Percentiles rank a stretch among this genome's conserved stretches.
Evolutionary conservation across 2,888 invertebrate species (phyloP).

Genomic region (Octodonta nipae): DNA sequence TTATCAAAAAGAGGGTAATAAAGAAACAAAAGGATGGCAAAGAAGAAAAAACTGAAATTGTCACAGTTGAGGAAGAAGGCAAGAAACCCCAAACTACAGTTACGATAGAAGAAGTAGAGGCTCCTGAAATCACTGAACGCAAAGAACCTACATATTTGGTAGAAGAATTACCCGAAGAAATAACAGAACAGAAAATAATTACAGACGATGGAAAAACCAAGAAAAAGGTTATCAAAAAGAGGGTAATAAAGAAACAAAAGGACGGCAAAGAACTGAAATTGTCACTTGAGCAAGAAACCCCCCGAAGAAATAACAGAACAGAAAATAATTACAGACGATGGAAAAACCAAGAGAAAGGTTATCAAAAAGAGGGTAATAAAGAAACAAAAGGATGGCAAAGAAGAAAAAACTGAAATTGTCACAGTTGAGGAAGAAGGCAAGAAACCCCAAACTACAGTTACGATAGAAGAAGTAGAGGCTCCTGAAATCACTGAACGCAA

Average conservation of each 20-base stretch:
- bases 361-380: conserved; percentile 28
- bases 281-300: no score
- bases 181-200: no score
- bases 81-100: conserved; percentile 24
- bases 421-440: conserved; percentile 28
- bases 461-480: conserved; percentile 18
- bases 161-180: no score
- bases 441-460: conserved; percentile 29
- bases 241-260: no score
- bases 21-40: conserved; percentile 32
- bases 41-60: conserved; percentile 32
- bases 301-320: conserved; percentile 21
- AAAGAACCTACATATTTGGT: conserved; percentile 16
- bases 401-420: conserved; percentile 33
- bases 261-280: no score
- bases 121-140: conserved; percentile 22
- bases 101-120: conserved; percentile 19
- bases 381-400: conserved; percentile 31
- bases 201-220: no score
- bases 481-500: conserved; percentile 21
- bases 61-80: conserved; percentile 31
- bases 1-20: conserved; percentile 30
- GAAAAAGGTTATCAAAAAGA: no score
- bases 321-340: conserved; percentile 21
- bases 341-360: conserved; percentile 21